Base-by-base conservation (phyloP, 2,113 vertebrate species). In the Lontra canadensis region DNA sequence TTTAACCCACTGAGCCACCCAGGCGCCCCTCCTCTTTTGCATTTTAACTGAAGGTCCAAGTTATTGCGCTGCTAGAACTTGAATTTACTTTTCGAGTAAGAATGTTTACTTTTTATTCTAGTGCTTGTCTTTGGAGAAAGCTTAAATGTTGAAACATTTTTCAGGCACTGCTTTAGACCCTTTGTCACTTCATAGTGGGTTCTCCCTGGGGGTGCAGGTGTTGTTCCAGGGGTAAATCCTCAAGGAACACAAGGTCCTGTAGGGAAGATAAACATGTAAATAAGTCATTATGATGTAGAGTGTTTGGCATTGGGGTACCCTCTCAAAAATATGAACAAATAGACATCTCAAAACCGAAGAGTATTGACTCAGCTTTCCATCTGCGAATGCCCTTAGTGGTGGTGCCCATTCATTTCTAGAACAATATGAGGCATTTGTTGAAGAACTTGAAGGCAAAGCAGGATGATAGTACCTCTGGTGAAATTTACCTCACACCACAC, bases 81-180 rank as follows among this genome's bases (percentile, higher is more conserved):
- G 63, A 91, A 83, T 81, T 93, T 86, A 36, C 80, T 89, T 95
- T 94, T 96, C 47, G 76, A 89, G 9, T 95, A 65, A 87, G 59
- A 87, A 78, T 95, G 73, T 96, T 97, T 97, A 76, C 97, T 96
- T 61, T 85, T 94, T 92, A 91, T 65, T 55, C 59, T 95, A 80
- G 52, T 88, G 55, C 25, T 85, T 94, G 34, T 96, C 88, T 97
- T 93, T 87, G 71, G 86, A n/a, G 84, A 82, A 95, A 49, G 49
- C 81, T 94, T 89, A 67, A 81, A 82, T 88, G 29, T 85, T 93
- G 86, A 94, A 85, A 86, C 74, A 88, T 93, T 90, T 95, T 63
- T 84, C 42, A 84, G 49, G 71, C n/a, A 18, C 69, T 52, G 29
- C 36, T 79, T 84, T 83, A 94, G n/a, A 57, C 31, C 12, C 57